These are phyloP conservation scores for Amblyteles armatorius DNA, from an alignment of 2,888 invertebrate species.

Conservation along the genomic window DNA sequence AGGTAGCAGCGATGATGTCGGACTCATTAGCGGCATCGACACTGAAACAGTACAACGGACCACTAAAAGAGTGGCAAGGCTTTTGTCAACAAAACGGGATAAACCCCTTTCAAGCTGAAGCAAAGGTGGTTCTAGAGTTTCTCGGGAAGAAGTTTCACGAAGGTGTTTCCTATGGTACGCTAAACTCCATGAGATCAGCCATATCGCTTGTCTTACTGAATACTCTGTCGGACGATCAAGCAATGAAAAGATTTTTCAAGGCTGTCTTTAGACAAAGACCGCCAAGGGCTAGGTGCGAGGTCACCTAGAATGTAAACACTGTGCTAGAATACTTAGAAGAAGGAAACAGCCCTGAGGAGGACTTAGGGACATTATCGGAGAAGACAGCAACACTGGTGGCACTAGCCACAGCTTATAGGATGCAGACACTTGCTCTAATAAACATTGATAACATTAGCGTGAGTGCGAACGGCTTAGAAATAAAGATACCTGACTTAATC, in stretches of 20 bases:
- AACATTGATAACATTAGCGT: constrained; percentile 55
- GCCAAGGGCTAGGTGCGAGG: constrained; percentile 36
- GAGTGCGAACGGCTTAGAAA: constrained; percentile 18
- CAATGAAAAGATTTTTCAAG: constrained; percentile 43
- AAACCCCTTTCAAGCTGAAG: constrained; percentile 16
- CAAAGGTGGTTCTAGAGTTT: constrained; percentile 22
- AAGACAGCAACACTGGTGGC: constrained; percentile 57
- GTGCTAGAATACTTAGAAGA: constrained; percentile 11
- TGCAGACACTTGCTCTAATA: constrained; percentile 61
- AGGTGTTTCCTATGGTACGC: constrained; percentile 44
- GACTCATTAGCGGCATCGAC: constrained; percentile 45
- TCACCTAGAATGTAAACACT: constrained; percentile 50
- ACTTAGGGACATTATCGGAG: constrained; percentile 50
- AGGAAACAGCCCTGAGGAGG: background rate
- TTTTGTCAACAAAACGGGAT: background rate
- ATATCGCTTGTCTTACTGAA: constrained; percentile 27
- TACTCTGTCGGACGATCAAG: constrained; percentile 3
- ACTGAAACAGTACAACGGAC: constrained; percentile 44
- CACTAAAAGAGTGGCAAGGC: constrained; percentile 39
- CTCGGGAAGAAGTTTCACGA: constrained; percentile 38
- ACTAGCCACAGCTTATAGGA: constrained; percentile 63
- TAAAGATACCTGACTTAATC: constrained; percentile 61
- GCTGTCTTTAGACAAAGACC: constrained; percentile 35
- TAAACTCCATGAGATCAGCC: constrained; percentile 49
- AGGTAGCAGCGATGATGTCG: constrained; percentile 25